Evolutionary conservation across 2,113 vertebrate genomes (phyloP).

Genomic region (Gorsachius goisagi): DNA sequence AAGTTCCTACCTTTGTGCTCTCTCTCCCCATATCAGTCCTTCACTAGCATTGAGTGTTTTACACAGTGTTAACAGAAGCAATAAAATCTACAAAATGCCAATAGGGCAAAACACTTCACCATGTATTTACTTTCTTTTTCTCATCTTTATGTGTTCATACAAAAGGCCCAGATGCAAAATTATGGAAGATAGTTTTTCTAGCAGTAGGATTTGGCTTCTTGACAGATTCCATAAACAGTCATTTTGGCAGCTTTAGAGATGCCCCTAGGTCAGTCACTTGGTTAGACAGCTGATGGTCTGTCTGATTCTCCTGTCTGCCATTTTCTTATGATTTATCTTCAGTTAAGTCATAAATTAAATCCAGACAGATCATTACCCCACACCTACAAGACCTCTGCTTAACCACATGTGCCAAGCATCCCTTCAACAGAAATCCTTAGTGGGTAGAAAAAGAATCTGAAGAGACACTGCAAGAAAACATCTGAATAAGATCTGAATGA

Average conservation of each 20-base stretch:
- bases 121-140: neutral
- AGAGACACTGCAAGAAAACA: neutral
- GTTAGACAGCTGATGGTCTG: constrained; percentile 16
- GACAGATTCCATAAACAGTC: constrained; percentile 32
- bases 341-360: constrained; percentile 20
- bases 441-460: neutral
- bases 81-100: neutral
- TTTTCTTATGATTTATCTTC: constrained; percentile 18
- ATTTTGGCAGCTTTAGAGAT: constrained; percentile 47
- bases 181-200: neutral
- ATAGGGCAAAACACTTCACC: neutral
- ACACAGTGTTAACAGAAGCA: neutral
- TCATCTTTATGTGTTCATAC: neutral
- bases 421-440: neutral
- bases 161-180: constrained; percentile 25
- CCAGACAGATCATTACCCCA: neutral
- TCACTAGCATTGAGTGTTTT: neutral
- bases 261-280: constrained; percentile 11
- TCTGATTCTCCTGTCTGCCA: neutral
- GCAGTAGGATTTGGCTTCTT: constrained; percentile 22
- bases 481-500: neutral
- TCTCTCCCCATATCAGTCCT: neutral
- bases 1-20: neutral
- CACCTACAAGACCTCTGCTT: neutral
- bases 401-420: neutral